Conservation (phyloP, 37 sponge, comb jelly and placozoan genomes). For the Mnemiopsis leidyi region DNA sequence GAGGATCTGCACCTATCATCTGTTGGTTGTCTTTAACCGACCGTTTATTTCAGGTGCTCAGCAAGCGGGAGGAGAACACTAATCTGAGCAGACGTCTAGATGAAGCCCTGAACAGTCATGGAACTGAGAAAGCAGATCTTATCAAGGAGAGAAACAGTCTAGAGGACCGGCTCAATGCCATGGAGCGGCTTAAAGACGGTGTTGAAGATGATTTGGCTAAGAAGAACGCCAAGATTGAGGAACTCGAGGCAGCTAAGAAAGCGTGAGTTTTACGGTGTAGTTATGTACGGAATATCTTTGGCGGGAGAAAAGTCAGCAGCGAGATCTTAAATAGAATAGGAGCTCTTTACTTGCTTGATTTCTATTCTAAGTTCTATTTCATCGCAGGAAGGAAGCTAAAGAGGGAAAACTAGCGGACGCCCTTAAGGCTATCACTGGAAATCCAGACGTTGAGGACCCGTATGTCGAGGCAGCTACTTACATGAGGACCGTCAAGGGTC, state of each 20-base stretch:
- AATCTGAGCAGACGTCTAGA: conserved; percentile 32
- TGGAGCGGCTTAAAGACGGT: neutral
- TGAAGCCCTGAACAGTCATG: conserved; percentile 61
- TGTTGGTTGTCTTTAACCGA: too few relatives aligned
- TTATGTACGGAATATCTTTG: neutral
- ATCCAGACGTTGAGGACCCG: conserved; percentile 51
- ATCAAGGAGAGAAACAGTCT: conserved; percentile 25
- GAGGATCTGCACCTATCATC: too few relatives aligned
- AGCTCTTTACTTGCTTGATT: neutral
- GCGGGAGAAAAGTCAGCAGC: too few relatives aligned
- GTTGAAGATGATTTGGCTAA: neutral
- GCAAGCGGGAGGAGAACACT: conserved; percentile 30
- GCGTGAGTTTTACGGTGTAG: conserved; percentile 8
- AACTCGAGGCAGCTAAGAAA: conserved; percentile 3
- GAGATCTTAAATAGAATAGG: too few relatives aligned
- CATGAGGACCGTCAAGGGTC: neutral
- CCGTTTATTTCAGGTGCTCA: neutral
- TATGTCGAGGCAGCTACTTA: conserved; percentile 43
- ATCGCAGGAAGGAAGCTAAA: conserved; percentile 43
- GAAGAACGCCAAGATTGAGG: neutral
- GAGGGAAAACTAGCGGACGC: conserved; percentile 46
- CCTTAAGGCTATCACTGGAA: conserved; percentile 56
- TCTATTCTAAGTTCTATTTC: neutral
- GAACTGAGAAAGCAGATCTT: conserved; percentile 57
- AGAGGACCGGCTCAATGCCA: neutral